Conservation (phyloP, 1,140 invertebrate genomes). For the Ericerus pela region DNA sequence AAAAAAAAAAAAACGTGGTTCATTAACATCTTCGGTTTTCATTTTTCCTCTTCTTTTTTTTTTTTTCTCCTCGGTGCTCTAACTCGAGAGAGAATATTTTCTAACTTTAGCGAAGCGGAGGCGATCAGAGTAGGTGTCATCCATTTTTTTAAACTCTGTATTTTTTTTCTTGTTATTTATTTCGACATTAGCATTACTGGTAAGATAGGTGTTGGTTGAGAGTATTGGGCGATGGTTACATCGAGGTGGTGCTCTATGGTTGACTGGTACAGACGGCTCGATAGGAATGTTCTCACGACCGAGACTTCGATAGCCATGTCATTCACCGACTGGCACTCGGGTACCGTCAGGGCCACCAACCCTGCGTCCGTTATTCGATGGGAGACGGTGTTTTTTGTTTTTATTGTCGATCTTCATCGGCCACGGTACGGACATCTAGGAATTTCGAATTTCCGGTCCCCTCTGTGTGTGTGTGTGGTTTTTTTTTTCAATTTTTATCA, state of each 20-base stretch:
- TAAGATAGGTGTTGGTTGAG: background rate
- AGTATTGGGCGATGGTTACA: constrained; percentile 5
- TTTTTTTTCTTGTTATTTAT: background rate
- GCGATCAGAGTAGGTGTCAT: background rate
- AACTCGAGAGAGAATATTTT: background rate
- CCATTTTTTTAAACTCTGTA: background rate
- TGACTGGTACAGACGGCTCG: constrained; percentile 1
- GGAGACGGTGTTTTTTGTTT: no score
- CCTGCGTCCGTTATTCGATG: background rate
- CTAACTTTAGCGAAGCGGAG: background rate
- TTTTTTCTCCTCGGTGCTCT: background rate
- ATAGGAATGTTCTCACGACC: constrained; percentile 9
- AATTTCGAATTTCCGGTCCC: no score
- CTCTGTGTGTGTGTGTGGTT: no score
- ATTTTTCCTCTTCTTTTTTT: background rate
- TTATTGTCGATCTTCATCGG: no score
- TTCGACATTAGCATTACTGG: background rate
- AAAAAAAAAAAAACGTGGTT: background rate
- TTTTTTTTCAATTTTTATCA: no score
- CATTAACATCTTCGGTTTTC: constrained; percentile 4
- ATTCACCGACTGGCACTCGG: background rate
- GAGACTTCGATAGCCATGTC: constrained; percentile 7
- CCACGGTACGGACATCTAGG: no score
- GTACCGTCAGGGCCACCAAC: background rate
- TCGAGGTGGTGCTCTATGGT: constrained; percentile 10